phyloP scores from a whole-genome alignment of 2,113 vertebrate genomes.

The Acanthochromis polyacanthus region DNA sequence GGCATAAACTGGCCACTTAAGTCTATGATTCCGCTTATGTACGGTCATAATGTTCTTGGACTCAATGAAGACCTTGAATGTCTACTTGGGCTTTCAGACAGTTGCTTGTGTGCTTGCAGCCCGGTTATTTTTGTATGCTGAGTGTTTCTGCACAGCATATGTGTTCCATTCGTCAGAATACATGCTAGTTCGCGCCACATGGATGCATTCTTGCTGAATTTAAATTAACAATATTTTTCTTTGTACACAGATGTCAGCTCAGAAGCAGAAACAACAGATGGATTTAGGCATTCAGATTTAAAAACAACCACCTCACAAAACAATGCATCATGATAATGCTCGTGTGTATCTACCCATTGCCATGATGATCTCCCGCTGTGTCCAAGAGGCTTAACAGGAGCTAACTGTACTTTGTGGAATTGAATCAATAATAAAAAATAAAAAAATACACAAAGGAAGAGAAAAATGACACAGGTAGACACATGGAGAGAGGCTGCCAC shows the following conservation, averaged over 20 bases:
- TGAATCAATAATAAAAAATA: constrained; percentile 46
- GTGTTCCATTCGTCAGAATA: constrained; percentile 8
- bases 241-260: constrained; percentile 3
- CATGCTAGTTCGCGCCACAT: not conserved
- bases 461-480: constrained; percentile 36
- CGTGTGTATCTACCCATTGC: constrained; percentile 47
- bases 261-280: constrained; percentile 32
- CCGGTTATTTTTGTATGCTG: not conserved
- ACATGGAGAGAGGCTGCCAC: constrained; percentile 7
- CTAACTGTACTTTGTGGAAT: constrained; percentile 61
- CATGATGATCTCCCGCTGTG: constrained; percentile 60
- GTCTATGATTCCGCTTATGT: constrained; percentile 47
- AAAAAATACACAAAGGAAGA: not conserved
- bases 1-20: constrained; percentile 43
- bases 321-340: constrained; percentile 52
- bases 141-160: not conserved
- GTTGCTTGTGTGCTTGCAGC: not conserved
- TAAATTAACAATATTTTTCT: constrained; percentile 34
- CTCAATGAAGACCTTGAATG: constrained; percentile 35
- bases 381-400: constrained; percentile 61
- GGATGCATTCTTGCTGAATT: constrained; percentile 32
- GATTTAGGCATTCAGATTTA: constrained; percentile 38
- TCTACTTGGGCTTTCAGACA: not conserved
- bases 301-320: constrained; percentile 40
- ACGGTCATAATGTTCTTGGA: constrained; percentile 41